Base-by-base conservation (phyloP, 2,113 vertebrate species). In the Athene noctua region DNA sequence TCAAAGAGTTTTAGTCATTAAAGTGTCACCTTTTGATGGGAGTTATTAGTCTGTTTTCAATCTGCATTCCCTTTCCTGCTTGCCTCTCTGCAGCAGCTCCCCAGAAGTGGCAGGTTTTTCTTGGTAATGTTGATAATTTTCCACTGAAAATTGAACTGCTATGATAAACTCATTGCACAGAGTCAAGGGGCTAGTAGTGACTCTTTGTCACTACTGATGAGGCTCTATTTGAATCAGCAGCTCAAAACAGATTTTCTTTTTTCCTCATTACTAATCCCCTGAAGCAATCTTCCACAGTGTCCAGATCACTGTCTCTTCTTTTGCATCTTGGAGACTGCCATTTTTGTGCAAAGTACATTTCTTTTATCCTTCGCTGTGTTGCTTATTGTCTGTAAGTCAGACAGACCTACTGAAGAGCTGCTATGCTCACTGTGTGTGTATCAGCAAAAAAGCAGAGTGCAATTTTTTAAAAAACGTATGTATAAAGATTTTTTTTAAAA, bases 121-220 rank as follows among this genome's bases (percentile, higher is more conserved):
- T 80, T 80, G 15, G 34, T 55, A 47, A 66, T n/a, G 42, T 74
- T 93, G 67, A 59, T 94, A 95, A 93, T 96, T 92, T 47, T 75
- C 62, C 58, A 16, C 20, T 82, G 74, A 82, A 87, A 91, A 87
- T n/a, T 65, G 84, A 89, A 59, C 66, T 79, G 40, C 78, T 2
- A 0, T 70, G 51, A 62, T 95, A 85, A 94, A 91, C 52, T 81
- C n/a, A 44, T 65, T 62, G 49, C 15, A 1, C 23, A 47, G 73
- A 67, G 61, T 55, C 40, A 42, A 80, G 49, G 65, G 74, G 44
- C 40, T 58, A 18, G 49, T 84, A 66, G 86, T 78, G 30, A 17
- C 32, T 88, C 67, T 82, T 85, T 88, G 55, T 67, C 68, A 59
- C 23, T 54, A 11, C 51, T 79, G 72, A 51, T 9, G 47, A 88